Base-by-base conservation (phyloP, 2,113 vertebrate species). In the Labeo catla region DNA sequence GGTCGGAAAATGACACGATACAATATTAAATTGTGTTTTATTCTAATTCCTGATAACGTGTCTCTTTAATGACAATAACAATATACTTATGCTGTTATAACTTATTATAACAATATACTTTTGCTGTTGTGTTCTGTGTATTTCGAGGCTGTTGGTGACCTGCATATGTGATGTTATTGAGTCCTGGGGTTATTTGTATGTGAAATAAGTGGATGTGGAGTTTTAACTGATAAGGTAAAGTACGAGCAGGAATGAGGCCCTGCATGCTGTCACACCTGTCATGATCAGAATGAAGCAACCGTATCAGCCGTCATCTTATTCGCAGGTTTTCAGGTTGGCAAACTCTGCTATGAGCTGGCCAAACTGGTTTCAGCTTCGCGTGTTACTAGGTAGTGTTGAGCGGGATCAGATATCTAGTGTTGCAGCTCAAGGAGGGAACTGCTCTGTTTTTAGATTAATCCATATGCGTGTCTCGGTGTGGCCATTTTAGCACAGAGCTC, bases 321-420 rank as follows among this genome's bases (percentile, higher is more conserved):
- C 50, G 61, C 74, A 70, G 50, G 12, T 72, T 68, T 85, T 12
- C 57, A 65, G 23, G 54, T 80, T 81, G 52, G 15, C 73, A 59
- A 57, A 83, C 85, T 61, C 70, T 65, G 15, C 23, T 76, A 45
- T 4, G n/a, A 87, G 73, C 88, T 74, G 79, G 83, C 47, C 72
- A 23, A 85, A 87, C 88, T 86, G 86, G 86, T 89, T 87, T 84
- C 47, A 19, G 28, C 59, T 84, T 76, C 4, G 74, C 8, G 13
- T 84, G 86, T 76, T 80, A 72, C 65, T 49, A 73, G 28, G 86
- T 74, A 81, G 34, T 74, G 77, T 45, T 1, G 23, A 86, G 63
- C 2, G 57, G 76, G 74, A 68, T 87, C 86, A 80, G 19, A 49
- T 89, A 76, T 86, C 86, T 66, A 43, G 5, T 68, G 65, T 78